These are phyloP conservation scores for Promerops cafer DNA, from an alignment of 2,113 vertebrate species.

Conservation along the genomic window DNA sequence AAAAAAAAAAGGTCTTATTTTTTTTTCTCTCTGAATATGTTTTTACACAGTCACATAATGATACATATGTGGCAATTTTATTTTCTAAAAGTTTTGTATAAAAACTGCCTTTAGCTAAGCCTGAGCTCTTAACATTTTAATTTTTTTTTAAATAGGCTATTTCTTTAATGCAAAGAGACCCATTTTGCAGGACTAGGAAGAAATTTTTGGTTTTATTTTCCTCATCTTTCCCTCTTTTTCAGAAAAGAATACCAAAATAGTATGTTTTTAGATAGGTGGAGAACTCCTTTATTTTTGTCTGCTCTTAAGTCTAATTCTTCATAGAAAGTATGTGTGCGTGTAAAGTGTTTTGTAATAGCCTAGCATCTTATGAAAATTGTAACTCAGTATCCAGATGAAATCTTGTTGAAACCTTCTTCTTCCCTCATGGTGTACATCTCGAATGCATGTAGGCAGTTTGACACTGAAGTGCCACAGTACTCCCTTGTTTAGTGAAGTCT, in stretches of 20 bases:
- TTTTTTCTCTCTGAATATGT: neutral
- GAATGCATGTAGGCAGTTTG: neutral
- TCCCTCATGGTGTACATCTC: neutral
- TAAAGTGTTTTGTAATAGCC: neutral
- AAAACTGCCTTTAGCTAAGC: neutral
- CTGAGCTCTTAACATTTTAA: neutral
- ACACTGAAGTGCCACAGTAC: neutral
- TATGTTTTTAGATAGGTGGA: neutral
- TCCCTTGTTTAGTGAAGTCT: neutral
- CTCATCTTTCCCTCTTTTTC: neutral
- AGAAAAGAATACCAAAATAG: neutral
- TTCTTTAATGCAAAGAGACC: neutral
- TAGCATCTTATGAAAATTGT: neutral
- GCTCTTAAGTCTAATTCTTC: neutral
- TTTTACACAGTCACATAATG: neutral
- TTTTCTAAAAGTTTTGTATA: neutral
- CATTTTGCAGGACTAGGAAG: neutral
- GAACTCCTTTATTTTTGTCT: neutral
- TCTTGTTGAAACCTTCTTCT: neutral
- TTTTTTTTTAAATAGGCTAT: neutral
- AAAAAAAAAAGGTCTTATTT: accelerated
- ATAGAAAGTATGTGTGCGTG: neutral
- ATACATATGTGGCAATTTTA: neutral
- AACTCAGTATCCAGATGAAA: neutral
- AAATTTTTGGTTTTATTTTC: neutral